phyloP scores from a whole-genome alignment of 2,888 invertebrate species.

The Leptopterna dolabrata region DNA sequence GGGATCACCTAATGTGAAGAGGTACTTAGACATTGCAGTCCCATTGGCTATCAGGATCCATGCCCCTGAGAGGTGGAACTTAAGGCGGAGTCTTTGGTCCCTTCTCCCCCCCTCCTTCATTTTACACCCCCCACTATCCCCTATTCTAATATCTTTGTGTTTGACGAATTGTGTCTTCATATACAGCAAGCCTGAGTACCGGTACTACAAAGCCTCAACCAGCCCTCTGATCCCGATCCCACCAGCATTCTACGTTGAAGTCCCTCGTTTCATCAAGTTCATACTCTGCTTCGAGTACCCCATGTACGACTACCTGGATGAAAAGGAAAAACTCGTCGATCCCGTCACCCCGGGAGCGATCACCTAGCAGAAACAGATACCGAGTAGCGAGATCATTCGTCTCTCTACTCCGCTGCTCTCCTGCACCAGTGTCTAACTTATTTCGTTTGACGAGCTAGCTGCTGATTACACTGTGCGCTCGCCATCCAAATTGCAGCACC shows the following conservation, averaged over 20 bases:
- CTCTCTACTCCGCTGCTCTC: slow-evolving; percentile 61
- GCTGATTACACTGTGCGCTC: background rate
- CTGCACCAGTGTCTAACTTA: slow-evolving; percentile 59
- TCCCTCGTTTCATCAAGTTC: slow-evolving; percentile 84
- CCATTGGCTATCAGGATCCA: no score
- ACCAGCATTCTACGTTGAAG: slow-evolving; percentile 86
- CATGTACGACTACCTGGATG: slow-evolving; percentile 82
- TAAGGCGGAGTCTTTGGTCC: no score
- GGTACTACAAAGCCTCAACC: slow-evolving; percentile 87
- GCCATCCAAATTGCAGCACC: no score
- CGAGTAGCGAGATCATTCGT: slow-evolving; percentile 61
- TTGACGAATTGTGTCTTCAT: no score
- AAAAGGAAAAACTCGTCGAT: slow-evolving; percentile 67
- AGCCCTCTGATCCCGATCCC: slow-evolving; percentile 91
- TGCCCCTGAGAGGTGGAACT: no score
- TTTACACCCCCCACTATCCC: no score
- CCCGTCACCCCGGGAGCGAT: slow-evolving; percentile 52
- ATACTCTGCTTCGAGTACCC: slow-evolving; percentile 90
- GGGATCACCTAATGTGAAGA: no score
- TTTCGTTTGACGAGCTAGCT: background rate
- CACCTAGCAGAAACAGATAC: slow-evolving; percentile 61
- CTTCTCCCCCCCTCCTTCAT: no score
- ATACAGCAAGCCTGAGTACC: slow-evolving; percentile 82
- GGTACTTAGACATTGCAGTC: no score
- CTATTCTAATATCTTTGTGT: no score